phyloP scores from a whole-genome alignment of 2,888 invertebrate genomes.

The Digitonthophagus gazella region DNA sequence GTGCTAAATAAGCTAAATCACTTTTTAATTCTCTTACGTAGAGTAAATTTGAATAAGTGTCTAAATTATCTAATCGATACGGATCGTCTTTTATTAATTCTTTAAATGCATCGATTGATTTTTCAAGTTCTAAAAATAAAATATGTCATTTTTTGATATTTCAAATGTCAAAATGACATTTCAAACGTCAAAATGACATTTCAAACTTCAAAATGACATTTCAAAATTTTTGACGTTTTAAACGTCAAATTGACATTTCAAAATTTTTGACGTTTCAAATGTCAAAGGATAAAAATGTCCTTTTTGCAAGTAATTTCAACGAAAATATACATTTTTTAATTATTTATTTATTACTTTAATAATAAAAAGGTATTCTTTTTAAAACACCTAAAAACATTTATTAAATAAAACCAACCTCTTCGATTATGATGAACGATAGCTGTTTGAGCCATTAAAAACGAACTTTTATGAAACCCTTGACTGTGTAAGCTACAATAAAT shows the following conservation, averaged over 20 bases:
- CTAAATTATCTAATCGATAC: conserved; percentile 91
- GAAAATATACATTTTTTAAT: neutral
- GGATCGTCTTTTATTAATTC: conserved; percentile 85
- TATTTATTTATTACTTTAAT: neutral
- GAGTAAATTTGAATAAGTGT: conserved; percentile 92
- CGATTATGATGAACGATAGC: conserved; percentile 91
- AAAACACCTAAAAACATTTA: neutral
- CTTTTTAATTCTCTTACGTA: conserved; percentile 92
- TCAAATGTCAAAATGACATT: neutral
- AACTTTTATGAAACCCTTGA: conserved; percentile 82
- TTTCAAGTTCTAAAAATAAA: conserved; percentile 74
- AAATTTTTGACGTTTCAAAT: conserved; percentile 11
- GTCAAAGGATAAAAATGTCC: too few relatives aligned
- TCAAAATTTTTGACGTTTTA: too few relatives aligned
- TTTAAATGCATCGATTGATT: conserved; percentile 82
- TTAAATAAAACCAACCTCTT: conserved; percentile 60
- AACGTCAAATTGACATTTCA: neutral
- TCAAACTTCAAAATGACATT: too few relatives aligned
- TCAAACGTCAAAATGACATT: neutral
- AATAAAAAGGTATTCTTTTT: conserved; percentile 10
- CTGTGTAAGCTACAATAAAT: conserved; percentile 74
- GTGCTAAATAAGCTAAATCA: conserved; percentile 90
- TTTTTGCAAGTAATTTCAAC: neutral
- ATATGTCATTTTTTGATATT: neutral
- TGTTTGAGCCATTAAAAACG: conserved; percentile 87